A percentile compares a stretch with the other conserved stretches of the same genome.
Conservation (phyloP, 2,113 vertebrate species). For the Columbina picui region DNA sequence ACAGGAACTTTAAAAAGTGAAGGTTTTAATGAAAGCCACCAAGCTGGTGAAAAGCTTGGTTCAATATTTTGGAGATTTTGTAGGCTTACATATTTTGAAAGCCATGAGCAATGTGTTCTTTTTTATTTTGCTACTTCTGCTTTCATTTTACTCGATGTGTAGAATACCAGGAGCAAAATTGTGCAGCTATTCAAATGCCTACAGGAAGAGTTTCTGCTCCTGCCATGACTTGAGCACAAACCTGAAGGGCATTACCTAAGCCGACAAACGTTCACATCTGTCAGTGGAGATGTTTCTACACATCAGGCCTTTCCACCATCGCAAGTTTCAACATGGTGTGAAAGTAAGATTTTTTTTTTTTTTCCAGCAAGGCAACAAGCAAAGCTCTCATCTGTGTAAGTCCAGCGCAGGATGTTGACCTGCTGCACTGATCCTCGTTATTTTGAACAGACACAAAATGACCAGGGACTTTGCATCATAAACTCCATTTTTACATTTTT, state of each 20-base stretch:
- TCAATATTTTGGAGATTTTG: neutral
- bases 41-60: neutral
- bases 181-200: neutral
- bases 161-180: neutral
- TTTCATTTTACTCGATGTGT: neutral
- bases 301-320: neutral
- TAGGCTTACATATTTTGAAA: neutral
- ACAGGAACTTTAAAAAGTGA: neutral
- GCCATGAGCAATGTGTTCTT: neutral
- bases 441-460: neutral
- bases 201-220: neutral
- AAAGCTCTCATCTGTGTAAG: neutral
- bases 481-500: neutral
- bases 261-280: rapidly evolving
- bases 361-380: neutral
- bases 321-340: neutral
- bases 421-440: neutral
- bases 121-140: neutral
- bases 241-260: neutral
- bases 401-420: neutral
- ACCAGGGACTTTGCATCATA: neutral
- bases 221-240: neutral
- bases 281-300: neutral
- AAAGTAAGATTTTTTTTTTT: neutral
- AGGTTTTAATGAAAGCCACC: neutral